phyloP scores from a whole-genome alignment of 2,113 vertebrate genomes.

The Sinocyclocheilus rhinocerous region DNA sequence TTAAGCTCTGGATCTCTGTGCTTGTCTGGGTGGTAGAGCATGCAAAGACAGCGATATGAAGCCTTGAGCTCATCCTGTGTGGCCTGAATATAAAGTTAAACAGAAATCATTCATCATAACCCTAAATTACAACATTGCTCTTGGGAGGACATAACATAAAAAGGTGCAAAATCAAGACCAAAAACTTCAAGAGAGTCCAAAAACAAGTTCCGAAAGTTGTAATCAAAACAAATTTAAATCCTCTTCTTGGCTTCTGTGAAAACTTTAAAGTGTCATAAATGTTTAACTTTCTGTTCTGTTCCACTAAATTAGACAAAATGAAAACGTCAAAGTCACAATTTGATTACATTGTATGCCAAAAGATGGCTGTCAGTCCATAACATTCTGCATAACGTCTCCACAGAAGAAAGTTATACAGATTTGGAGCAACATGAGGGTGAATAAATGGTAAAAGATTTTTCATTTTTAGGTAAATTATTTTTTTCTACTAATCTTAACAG shows the following conservation, averaged over 20 bases:
- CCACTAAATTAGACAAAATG: background rate
- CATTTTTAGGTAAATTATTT: background rate
- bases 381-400: background rate
- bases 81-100: slow-evolving; percentile 75
- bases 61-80: slow-evolving; percentile 94
- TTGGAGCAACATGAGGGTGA: background rate
- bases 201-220: background rate
- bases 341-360: background rate
- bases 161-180: background rate
- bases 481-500: background rate
- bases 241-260: background rate
- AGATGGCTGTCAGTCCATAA: background rate
- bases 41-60: slow-evolving; percentile 92
- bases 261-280: background rate
- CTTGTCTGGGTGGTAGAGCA: slow-evolving; percentile 99
- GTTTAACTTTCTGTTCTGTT: background rate
- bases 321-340: background rate
- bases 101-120: background rate
- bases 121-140: background rate
- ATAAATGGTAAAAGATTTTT: background rate
- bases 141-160: background rate
- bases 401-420: background rate
- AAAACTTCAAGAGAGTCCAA: background rate
- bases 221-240: too few relatives aligned
- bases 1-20: slow-evolving; percentile 96